Conservation (phyloP, 1,140 invertebrate genomes). For the Drosophila navojoa region DNA sequence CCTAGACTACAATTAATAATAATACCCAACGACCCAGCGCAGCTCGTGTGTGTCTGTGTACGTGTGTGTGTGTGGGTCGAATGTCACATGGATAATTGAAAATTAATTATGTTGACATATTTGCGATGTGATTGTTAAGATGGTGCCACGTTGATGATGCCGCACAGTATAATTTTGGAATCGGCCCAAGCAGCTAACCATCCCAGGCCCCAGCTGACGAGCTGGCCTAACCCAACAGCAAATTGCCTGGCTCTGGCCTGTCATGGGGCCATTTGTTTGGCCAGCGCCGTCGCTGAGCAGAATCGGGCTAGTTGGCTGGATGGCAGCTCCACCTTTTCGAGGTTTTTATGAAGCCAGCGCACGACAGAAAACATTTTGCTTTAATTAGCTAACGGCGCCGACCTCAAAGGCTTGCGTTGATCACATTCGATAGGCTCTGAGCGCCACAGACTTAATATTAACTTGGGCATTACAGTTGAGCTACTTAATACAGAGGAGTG, state of each 20-base stretch:
- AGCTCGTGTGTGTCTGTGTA: not conserved
- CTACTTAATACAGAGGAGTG: slow-evolving; percentile 41
- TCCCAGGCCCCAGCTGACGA: not conserved
- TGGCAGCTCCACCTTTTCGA: not conserved
- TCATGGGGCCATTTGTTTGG: slow-evolving; percentile 68
- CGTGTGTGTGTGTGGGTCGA: slow-evolving; percentile 28
- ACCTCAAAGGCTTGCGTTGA: slow-evolving; percentile 49
- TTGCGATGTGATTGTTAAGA: slow-evolving; percentile 80
- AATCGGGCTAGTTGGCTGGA: slow-evolving; percentile 14
- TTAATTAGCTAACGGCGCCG: slow-evolving; percentile 45
- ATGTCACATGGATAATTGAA: slow-evolving; percentile 79
- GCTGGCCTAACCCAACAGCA: slow-evolving; percentile 44
- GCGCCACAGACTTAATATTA: slow-evolving; percentile 25
- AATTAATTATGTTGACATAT: slow-evolving; percentile 83
- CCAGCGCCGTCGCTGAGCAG: slow-evolving; percentile 42
- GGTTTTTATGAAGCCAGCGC: slow-evolving; percentile 44
- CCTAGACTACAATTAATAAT: slow-evolving; percentile 71
- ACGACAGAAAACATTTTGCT: slow-evolving; percentile 59
- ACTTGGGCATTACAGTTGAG: slow-evolving; percentile 30
- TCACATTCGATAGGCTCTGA: slow-evolving; percentile 15
- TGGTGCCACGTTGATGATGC: slow-evolving; percentile 60
- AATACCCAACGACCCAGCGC: slow-evolving; percentile 52
- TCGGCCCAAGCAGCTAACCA: not conserved
- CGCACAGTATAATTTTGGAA: slow-evolving; percentile 58
- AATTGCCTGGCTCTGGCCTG: slow-evolving; percentile 56